Conservation (phyloP, 2,113 vertebrate species). For the Lasiurus cinereus region DNA sequence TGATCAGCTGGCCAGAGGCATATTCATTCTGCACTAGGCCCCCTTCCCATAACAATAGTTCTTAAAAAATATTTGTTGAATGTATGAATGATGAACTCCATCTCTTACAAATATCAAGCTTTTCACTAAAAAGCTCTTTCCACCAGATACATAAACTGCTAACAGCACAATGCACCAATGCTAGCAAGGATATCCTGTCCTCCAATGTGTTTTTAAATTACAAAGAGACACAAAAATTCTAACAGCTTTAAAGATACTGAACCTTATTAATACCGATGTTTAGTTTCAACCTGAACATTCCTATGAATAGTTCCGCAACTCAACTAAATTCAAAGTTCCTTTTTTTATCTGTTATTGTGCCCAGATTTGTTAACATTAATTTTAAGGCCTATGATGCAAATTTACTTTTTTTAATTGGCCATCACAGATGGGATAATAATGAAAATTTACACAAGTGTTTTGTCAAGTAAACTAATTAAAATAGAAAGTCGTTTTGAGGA, state of each 20-base stretch:
- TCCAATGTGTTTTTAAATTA: background rate
- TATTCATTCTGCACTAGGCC: background rate
- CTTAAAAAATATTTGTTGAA: slow-evolving; percentile 25
- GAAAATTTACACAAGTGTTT: background rate
- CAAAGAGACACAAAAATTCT: background rate
- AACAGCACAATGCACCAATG: background rate
- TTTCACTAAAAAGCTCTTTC: background rate
- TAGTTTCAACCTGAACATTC: background rate
- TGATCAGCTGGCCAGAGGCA: background rate
- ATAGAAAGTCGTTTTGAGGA: background rate
- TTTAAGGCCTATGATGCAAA: background rate
- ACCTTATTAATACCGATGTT: background rate
- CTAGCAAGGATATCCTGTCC: background rate
- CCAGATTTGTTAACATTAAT: background rate
- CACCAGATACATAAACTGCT: background rate
- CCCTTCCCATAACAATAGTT: background rate
- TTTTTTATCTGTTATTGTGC: background rate
- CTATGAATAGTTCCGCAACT: background rate
- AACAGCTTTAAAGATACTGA: background rate
- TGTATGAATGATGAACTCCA: background rate
- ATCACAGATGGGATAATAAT: background rate
- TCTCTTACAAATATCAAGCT: slow-evolving; percentile 2
- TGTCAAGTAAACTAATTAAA: slow-evolving; percentile 16
- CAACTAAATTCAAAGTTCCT: background rate
- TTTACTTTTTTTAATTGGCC: background rate